These are phyloP conservation scores for Mesocricetus auratus DNA, from an alignment of 2,113 vertebrate genomes.

Conservation along the genomic window DNA sequence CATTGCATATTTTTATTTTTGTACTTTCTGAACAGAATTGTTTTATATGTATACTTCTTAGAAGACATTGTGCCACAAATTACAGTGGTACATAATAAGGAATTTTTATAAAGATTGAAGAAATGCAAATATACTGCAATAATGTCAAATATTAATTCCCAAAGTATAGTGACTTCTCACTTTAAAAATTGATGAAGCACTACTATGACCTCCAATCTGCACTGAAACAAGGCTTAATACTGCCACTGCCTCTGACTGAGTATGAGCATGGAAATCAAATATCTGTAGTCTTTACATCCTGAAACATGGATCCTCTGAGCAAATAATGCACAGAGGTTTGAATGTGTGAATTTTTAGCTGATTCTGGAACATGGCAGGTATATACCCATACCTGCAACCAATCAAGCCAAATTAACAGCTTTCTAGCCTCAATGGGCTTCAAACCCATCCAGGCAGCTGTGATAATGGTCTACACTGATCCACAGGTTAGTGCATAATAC, in stretches of 20 bases:
- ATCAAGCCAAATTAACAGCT: neutral
- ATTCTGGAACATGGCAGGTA: neutral
- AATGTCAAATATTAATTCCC: slow-evolving; percentile 33
- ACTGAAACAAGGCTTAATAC: neutral
- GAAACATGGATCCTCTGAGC: neutral
- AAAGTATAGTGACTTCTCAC: neutral
- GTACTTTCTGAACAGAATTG: slow-evolving; percentile 26
- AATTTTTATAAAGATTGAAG: neutral
- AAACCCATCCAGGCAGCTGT: neutral
- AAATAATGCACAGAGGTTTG: neutral
- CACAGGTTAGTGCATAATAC: too few species aligned
- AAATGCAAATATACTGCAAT: neutral
- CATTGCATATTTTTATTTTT: slow-evolving; percentile 23
- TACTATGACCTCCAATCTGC: neutral
- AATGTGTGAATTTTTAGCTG: neutral
- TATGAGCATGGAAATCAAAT: neutral
- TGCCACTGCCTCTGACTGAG: neutral
- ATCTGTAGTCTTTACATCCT: neutral
- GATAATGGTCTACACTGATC: neutral
- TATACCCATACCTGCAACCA: neutral
- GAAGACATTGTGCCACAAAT: neutral
- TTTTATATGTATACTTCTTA: neutral
- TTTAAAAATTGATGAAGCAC: neutral
- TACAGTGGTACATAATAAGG: neutral
- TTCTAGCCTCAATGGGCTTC: neutral